Conservation (phyloP, 2,113 vertebrate genomes). For the Saimiri boliviensis region DNA sequence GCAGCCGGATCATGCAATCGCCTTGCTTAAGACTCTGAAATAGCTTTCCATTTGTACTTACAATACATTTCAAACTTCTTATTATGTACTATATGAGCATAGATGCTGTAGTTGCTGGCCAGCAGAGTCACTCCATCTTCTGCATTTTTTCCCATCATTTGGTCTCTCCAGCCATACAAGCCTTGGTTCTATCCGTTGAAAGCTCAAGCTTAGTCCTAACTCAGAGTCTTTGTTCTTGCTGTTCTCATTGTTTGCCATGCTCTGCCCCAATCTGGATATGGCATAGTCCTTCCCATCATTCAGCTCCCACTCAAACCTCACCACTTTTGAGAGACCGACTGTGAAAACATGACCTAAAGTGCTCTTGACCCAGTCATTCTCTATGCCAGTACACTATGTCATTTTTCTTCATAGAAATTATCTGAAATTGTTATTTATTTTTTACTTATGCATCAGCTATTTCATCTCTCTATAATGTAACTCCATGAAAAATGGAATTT, state of each 20-base stretch:
- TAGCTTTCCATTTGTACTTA: neutral
- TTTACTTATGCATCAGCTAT: neutral
- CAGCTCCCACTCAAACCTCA: neutral
- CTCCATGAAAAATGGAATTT: neutral
- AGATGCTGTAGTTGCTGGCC: neutral
- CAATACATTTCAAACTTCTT: neutral
- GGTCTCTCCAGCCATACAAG: neutral
- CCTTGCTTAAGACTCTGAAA: neutral
- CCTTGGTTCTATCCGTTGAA: neutral
- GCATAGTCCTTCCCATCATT: neutral
- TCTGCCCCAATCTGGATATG: neutral
- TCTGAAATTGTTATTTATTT: neutral
- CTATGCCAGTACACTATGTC: neutral
- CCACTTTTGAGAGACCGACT: neutral
- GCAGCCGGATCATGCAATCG: neutral
- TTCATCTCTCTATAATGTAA: neutral
- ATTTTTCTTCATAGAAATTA: neutral
- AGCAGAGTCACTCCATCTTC: neutral
- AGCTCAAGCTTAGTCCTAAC: neutral
- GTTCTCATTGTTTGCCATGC: neutral
- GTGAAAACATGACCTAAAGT: neutral
- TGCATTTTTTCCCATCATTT: neutral
- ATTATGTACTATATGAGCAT: neutral
- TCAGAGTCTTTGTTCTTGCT: neutral
- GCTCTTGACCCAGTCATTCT: too few species aligned